These are phyloP conservation scores for Linepithema humile DNA, from an alignment of 1,140 invertebrate genomes.

Conservation along the genomic window DNA sequence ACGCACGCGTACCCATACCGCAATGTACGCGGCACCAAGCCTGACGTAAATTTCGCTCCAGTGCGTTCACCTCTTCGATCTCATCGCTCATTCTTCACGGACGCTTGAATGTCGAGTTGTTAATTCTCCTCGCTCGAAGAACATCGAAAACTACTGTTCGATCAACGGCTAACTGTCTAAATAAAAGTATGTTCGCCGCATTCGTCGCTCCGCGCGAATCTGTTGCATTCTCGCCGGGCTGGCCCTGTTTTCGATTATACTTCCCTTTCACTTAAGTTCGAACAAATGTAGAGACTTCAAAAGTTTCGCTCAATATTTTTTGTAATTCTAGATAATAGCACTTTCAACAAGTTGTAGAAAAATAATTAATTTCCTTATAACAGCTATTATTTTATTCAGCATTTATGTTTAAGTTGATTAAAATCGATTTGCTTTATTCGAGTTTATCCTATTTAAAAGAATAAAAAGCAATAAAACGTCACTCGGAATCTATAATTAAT, in stretches of 20 bases:
- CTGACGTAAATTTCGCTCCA: slow-evolving; percentile 63
- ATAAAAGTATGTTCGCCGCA: slow-evolving; percentile 47
- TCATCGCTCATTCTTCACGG: slow-evolving; percentile 48
- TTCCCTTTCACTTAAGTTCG: not conserved
- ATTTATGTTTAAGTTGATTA: not conserved
- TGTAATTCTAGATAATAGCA: not conserved
- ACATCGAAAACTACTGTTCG: slow-evolving; percentile 53
- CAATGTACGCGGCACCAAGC: not conserved
- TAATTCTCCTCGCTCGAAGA: slow-evolving; percentile 47
- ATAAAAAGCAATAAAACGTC: not conserved
- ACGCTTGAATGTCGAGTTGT: slow-evolving; percentile 42
- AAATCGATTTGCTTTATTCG: not conserved
- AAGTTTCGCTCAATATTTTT: not conserved
- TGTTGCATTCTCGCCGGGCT: not conserved
- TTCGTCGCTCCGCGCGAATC: not conserved
- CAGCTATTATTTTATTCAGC: not conserved
- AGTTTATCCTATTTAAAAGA: not conserved
- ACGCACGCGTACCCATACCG: not conserved
- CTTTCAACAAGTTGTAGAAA: not conserved
- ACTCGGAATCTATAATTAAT: not conserved
- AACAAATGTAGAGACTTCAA: no score
- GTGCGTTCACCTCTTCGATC: slow-evolving; percentile 64
- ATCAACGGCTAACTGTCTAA: slow-evolving; percentile 41
- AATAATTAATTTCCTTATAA: not conserved
- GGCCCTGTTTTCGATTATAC: slow-evolving; percentile 1